Evolutionary conservation across 2,113 vertebrate species (phyloP), one percentile per base, ranked within the genome.

Genomic region (Holacanthus passer): DNA sequence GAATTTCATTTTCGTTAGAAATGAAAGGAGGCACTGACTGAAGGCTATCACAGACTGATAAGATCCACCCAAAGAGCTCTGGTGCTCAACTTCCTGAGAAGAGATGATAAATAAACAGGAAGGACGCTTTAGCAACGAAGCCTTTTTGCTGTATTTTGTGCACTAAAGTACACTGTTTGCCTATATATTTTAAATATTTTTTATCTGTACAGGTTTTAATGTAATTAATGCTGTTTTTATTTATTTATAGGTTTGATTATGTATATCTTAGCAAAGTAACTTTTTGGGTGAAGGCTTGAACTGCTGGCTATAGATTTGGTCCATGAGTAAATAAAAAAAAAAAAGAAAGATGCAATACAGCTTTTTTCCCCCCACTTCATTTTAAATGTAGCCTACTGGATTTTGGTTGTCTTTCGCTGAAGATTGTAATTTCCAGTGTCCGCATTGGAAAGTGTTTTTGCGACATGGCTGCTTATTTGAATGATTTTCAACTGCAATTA

Each of bases 131-230:
- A 20, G 24, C 29, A 80, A 81, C 78, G 17, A 68, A 79, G 86
- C 85, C 90, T 89, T 92, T 87, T 89, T 93, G 88, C 91, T 93
- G 87, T 91, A 79, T 92, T 88, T 90, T 81, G 87, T 93, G 92
- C 90, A 94, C 93, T 94, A 93, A 91, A 86, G 78, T 91, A 94
- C 90, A 94, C 89, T 88, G 90, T 93, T 92, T 94, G 93, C 94
- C 93, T 93, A 85, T 64, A 83, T 90, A 82, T 85, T 88, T 89
- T 74, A 92, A 90, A 73, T 87, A 70, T 78, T 89, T 93, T 92
- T 67, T 91, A 87, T 90, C 84, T 93, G 91, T 93, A 94, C 81
- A 93, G 87, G 32, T 92, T 90, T 78, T 91, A 83, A 82, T 88
- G 84, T 92, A 81, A 85, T 88, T 87, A 79, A 82, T 73, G 41